These are phyloP conservation scores for Caenorhabditis wallacei DNA, from an alignment of 2,888 invertebrate genomes.

Conservation along the genomic window DNA sequence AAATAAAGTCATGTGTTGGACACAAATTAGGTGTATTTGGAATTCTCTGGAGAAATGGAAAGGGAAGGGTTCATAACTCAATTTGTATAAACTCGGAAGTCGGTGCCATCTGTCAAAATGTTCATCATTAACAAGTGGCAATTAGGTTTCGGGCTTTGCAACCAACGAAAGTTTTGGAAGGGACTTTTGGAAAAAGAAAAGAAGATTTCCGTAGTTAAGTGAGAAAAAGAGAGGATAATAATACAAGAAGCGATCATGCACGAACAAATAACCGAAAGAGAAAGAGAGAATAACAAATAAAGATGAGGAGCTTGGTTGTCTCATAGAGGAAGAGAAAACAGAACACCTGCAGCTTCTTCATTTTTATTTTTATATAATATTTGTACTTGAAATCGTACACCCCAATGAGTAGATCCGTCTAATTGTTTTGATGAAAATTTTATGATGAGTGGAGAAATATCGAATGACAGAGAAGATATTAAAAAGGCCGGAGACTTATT, in stretches of 20 bases:
- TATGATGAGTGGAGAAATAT: constrained; percentile 32
- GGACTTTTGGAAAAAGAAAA: not conserved
- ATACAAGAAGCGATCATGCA: constrained; percentile 49
- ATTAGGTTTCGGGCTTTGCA: constrained; percentile 31
- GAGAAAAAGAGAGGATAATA: constrained; percentile 23
- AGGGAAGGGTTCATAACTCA: constrained; percentile 54
- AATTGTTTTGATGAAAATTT: constrained; percentile 64
- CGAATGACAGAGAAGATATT: not conserved
- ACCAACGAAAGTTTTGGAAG: not conserved
- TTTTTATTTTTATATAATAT: constrained; percentile 44
- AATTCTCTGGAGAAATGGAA: constrained; percentile 31
- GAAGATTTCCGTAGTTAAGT: constrained; percentile 1
- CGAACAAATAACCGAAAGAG: constrained; percentile 46
- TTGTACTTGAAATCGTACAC: constrained; percentile 62
- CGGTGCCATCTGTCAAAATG: constrained; percentile 61
- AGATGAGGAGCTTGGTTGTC: constrained; percentile 21
- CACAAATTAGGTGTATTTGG: constrained; percentile 53
- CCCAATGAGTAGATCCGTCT: constrained; percentile 42
- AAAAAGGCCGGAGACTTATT: too few species aligned
- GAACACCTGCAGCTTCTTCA: constrained; percentile 54
- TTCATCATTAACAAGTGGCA: constrained; percentile 66
- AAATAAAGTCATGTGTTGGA: constrained; percentile 29
- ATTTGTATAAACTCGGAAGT: constrained; percentile 38
- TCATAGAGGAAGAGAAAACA: not conserved
- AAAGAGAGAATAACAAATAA: constrained; percentile 38